Evolutionary conservation across 2,888 invertebrate species (phyloP), one percentile per base, ranked within the genome.

Genomic region (Brenthis ino): DNA sequence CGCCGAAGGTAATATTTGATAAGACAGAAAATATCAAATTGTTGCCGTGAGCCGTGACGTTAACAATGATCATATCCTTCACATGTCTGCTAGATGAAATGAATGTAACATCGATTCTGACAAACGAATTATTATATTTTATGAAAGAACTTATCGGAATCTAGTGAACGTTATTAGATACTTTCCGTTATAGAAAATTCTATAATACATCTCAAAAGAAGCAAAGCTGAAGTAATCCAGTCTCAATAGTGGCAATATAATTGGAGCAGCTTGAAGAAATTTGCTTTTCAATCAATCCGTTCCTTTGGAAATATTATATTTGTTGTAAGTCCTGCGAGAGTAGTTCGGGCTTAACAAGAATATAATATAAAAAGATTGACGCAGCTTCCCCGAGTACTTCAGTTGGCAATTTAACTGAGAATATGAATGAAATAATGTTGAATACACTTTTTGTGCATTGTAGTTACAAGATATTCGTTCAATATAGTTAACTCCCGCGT

Each of bases 371-470:
- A 54, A 60, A 56, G 56, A 63, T 47, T 37, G 57, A 51, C 61
- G 56, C 20, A 63, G 51, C 50, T 33, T 60, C 60, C 12, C n/a
- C 12, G 28, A 33, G 60, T 60, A 50, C 16, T 60, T 60, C n/a
- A n/a, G 28, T n/a, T 50, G n/a, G 33, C 50, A 33, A 48, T 50
- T 50, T 16, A 50, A 50, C 37, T 43, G 37, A 33, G 60, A 50
- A 60, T 12, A 60, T 60, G 50, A 28, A 57, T 43, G 28, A 48
- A 50, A 60, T 48, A 28, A 28, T 14, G 47, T 58, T 94, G 37
- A 43, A 43, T 8, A 43, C 37, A 43, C 37, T 43, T 43, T 43
- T 43, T 43, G 2, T 8, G 37, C 37, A 11, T 37, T 8, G 8
- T 11, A 37, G 37, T 37, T 37, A 2, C 33, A 8, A 0, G 33